Base-by-base conservation (phyloP, 2,888 invertebrate genomes). In the Cancer borealis region DNA sequence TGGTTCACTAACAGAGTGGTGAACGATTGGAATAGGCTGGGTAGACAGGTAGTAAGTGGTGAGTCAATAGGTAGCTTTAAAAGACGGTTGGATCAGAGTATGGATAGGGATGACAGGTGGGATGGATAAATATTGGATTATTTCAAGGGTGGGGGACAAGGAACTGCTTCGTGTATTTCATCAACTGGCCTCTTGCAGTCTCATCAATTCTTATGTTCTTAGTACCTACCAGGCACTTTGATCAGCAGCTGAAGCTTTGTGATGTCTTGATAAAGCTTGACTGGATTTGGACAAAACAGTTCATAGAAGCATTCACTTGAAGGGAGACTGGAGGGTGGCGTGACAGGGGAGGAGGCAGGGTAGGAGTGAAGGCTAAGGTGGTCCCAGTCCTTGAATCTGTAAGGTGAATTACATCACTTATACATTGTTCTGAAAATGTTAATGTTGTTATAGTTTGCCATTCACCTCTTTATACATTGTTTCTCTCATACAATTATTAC, bases 181-280 rank as follows among this genome's bases (percentile, higher is more conserved):
- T n/a, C n/a, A n/a, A n/a, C n/a, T n/a, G n/a, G n/a, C n/a, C n/a
- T n/a, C n/a, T n/a, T n/a, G n/a, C n/a, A n/a, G n/a, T n/a, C n/a
- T n/a, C n/a, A n/a, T n/a, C n/a, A n/a, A n/a, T n/a, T n/a, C n/a
- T n/a, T n/a, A n/a, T n/a, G n/a, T n/a, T n/a, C n/a, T n/a, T n/a
- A n/a, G 10, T 84, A 84, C 94, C 26, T 84, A 95, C 95, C 95
- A 88, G 94, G 88, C 21, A 95, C 95, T 49, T 84, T 92, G 46
- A 95, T 95, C 17, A 93, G 92, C 26, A 95, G 88, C 49, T 92
- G 89, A 46, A 94, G 93, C 49, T 93, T 94, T 39, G 91, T 94
- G 60, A 95, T 95, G 84, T 94, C 94, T 45, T 94, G 93, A 88
- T 95, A 95, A 8, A 95, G 92, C 49, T 91, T 94, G 21, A 95